phyloP scores from a whole-genome alignment of 1,140 invertebrate species.

The Leguminivora glycinivorella region DNA sequence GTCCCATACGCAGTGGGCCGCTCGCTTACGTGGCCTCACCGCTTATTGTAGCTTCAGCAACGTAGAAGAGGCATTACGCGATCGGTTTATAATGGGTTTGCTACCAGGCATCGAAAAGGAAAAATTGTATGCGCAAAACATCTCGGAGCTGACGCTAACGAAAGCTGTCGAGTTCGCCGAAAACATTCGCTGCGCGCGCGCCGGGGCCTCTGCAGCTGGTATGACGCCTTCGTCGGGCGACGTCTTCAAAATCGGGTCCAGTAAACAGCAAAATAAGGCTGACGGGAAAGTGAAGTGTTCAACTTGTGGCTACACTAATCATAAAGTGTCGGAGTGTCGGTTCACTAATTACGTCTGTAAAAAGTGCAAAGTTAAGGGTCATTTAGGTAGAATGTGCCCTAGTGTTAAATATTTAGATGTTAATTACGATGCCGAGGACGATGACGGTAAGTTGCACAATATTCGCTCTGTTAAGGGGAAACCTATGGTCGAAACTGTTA shows the following conservation, averaged over 20 bases:
- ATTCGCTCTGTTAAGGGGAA: not conserved
- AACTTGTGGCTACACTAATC: not conserved
- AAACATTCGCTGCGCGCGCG: not conserved
- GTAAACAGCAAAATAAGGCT: not conserved
- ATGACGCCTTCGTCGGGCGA: not conserved
- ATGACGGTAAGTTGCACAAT: not conserved
- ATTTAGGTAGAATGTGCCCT: not conserved
- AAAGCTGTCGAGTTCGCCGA: not conserved
- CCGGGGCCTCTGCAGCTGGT: not conserved
- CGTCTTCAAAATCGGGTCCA: not conserved
- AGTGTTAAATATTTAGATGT: not conserved
- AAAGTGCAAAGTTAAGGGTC: not conserved
- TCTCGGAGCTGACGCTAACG: not conserved
- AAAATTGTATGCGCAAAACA: not conserved
- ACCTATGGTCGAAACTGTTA: not conserved
- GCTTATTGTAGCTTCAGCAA: not conserved
- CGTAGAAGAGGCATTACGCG: not conserved
- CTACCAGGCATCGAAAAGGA: not conserved
- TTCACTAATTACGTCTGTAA: slow-evolving; percentile 4
- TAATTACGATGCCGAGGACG: not conserved
- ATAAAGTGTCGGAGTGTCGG: too few relatives aligned
- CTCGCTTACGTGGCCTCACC: not conserved
- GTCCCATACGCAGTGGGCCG: not conserved
- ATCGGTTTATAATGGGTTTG: not conserved
- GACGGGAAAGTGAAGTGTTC: not conserved